phyloP scores from a whole-genome alignment of 2,113 vertebrate genomes.

The Lanius collurio region DNA sequence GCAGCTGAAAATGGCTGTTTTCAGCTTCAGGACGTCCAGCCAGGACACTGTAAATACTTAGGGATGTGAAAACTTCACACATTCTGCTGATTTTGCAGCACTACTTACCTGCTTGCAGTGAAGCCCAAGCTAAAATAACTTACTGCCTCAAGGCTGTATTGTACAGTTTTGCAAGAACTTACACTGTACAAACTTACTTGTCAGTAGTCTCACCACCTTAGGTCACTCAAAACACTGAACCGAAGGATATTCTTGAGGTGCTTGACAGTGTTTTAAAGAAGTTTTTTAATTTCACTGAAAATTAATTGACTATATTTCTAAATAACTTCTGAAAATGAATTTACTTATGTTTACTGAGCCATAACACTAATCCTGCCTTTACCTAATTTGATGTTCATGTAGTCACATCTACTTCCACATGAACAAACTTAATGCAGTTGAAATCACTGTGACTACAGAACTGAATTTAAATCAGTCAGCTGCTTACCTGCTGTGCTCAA shows the following conservation, averaged over 20 bases:
- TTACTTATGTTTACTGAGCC: not conserved
- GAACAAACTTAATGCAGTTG: not conserved
- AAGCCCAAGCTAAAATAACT: not conserved
- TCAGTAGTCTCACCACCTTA: not conserved
- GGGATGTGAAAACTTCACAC: not conserved
- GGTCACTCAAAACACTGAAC: not conserved
- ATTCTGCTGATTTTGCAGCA: not conserved
- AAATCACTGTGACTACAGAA: not conserved
- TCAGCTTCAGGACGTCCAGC: not conserved
- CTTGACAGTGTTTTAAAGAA: not conserved
- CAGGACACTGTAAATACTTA: not conserved
- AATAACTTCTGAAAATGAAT: not conserved
- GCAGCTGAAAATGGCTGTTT: not conserved
- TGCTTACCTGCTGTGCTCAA: not conserved
- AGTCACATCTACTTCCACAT: not conserved
- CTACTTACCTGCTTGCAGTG: not conserved
- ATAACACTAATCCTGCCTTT: not conserved
- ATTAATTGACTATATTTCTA: not conserved
- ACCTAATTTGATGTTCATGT: not conserved
- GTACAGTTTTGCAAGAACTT: not conserved
- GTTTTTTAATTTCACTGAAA: not conserved
- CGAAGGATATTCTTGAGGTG: not conserved
- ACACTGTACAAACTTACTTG: not conserved
- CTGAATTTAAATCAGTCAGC: not conserved
- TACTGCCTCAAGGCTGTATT: not conserved